A percentile compares a stretch with the other conserved stretches of the same genome.
Conservation (phyloP, 2,797 vertebrate genomes). For the Centroberyx gerrardi region DNA sequence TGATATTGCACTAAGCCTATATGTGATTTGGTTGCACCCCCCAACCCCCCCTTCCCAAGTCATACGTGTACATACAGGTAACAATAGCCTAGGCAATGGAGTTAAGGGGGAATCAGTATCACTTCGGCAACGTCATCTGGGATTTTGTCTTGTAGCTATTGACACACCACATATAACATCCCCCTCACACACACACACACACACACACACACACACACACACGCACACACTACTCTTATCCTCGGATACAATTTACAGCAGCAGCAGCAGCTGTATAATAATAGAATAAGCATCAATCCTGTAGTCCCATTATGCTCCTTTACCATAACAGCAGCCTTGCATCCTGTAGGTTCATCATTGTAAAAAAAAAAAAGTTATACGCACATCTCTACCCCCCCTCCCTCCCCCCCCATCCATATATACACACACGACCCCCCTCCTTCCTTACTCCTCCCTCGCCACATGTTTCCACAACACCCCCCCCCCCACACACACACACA, state of each 20-base stretch:
- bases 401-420: slow-evolving; percentile 27
- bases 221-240: background rate
- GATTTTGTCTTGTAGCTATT: background rate
- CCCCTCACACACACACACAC: background rate
- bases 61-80: no score
- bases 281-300: background rate
- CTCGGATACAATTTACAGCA: background rate
- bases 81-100: background rate
- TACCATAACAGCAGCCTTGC: slow-evolving; percentile 51
- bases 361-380: slow-evolving; percentile 38
- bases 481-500: slow-evolving; percentile 17
- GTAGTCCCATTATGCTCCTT: slow-evolving; percentile 42
- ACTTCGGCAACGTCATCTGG: background rate
- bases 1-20: background rate
- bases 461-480: slow-evolving; percentile 49
- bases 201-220: background rate
- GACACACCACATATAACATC: background rate
- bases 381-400: slow-evolving; percentile 12
- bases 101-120: background rate
- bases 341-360: slow-evolving; percentile 65
- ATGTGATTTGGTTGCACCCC: background rate
- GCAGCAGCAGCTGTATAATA: no score
- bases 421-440: background rate
- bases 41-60: background rate
- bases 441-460: slow-evolving; percentile 37